phyloP scores from a whole-genome alignment of 2,113 vertebrate genomes.

The Poeciliopsis prolifica region DNA sequence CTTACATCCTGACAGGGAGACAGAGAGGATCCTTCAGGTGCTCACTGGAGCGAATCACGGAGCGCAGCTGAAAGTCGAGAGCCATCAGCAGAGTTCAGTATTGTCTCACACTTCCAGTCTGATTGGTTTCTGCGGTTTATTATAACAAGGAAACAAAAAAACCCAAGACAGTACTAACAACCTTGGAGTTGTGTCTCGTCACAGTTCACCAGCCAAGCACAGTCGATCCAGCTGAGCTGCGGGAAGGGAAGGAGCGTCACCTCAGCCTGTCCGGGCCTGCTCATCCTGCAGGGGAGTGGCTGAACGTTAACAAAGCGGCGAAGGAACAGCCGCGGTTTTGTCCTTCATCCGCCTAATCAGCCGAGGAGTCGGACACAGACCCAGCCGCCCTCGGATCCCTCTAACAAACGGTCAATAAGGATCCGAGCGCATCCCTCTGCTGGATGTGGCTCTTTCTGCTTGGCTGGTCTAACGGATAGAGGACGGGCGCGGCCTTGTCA shows the following conservation, averaged over 20 bases:
- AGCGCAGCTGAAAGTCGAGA: conserved; percentile 57
- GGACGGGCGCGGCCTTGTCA: conserved; percentile 60
- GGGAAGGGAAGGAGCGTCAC: conserved; percentile 53
- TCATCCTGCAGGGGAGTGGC: conserved; percentile 61
- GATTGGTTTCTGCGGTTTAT: conserved; percentile 24
- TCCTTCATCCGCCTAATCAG: conserved; percentile 69
- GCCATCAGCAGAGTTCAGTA: conserved; percentile 58
- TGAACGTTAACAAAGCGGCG: conserved; percentile 49
- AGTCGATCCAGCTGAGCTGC: conserved; percentile 58
- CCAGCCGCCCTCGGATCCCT: conserved; percentile 22
- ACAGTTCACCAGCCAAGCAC: conserved; percentile 70
- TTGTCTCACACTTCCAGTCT: conserved; percentile 40
- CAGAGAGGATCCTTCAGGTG: conserved; percentile 64
- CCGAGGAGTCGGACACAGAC: conserved; percentile 54
- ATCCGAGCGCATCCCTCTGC: conserved; percentile 41
- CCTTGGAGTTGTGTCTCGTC: conserved; percentile 70
- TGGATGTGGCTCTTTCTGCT: conserved; percentile 63
- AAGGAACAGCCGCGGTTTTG: conserved; percentile 28
- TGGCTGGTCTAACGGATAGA: conserved; percentile 55
- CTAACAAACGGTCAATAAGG: conserved; percentile 57
- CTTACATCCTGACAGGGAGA: conserved; percentile 41
- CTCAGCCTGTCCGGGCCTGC: conserved; percentile 62
- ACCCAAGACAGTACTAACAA: conserved; percentile 59
- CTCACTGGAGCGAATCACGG: conserved; percentile 48
- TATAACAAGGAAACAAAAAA: not conserved